Evolutionary conservation across 1,140 invertebrate species (phyloP), one percentile per base, ranked within the genome.

Genomic region (Formica selysi): DNA sequence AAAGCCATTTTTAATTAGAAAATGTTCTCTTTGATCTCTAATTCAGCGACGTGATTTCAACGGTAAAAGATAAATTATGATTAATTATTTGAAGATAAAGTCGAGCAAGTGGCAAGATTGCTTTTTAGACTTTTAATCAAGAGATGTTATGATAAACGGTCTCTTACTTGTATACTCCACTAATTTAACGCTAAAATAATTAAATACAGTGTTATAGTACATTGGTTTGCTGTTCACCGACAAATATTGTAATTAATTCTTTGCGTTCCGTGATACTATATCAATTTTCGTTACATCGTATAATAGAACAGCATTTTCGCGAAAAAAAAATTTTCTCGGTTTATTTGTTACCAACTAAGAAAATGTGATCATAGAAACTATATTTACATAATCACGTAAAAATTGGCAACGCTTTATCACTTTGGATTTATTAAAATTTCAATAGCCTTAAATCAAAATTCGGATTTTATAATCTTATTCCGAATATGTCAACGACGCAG

Each of bases 1-100:
- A 83, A 81, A 83, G 62, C 6, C 3, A 48, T 61, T 83, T 74
- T 83, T 62, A 83, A 80, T 80, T 80, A 57, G 10, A 36, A 38
- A 41, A 10, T 13, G 19, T 51, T 79, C n/a, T 57, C 48, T 80
- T 80, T 74, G 51, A 81, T 83, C 44, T 70, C 2, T 57, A n/a
- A 26, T 26, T 59, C 1, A 83, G 29, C 6, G 22, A 32, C 61
- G 48, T 1, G 0, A 44, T 62, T 61, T 7, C 10, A 16, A 73
- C 7, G 36, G 16, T 19, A 57, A 44, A 81, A 61, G 36, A 70
- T 71, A 51, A 51, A 71, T 44, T 16, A 1, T 44, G 67, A 73
- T 81, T 81, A 74, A 29, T 61, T 73, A 80, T 38, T 1, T 76
- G 29, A 70, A 41, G 5, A 16, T n/a, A 70, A 70, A 83, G 2